These are phyloP conservation scores for Eupristina koningsbergeri DNA, from an alignment of 1,140 invertebrate species.

Conservation along the genomic window DNA sequence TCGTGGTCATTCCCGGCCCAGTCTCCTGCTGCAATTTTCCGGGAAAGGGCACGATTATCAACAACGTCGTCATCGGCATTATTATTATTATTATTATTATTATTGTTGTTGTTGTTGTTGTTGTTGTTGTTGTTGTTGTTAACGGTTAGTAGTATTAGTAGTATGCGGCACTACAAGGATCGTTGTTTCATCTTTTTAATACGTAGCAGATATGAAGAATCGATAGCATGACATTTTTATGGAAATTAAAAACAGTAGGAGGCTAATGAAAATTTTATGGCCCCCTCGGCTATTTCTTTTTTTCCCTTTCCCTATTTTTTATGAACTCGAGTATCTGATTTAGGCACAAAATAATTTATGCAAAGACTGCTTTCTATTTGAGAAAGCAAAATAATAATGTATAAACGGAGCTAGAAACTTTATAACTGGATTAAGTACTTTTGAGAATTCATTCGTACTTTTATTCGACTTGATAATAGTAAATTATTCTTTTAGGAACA, in stretches of 20 bases:
- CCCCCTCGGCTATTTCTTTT: neutral
- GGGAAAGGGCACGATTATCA: slow-evolving; percentile 56
- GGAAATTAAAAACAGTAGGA: slow-evolving; percentile 46
- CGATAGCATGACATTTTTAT: slow-evolving; percentile 41
- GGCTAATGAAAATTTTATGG: slow-evolving; percentile 39
- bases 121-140: too few relatives aligned
- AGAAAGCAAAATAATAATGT: slow-evolving; percentile 15
- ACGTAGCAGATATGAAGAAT: slow-evolving; percentile 19
- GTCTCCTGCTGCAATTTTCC: slow-evolving; percentile 74
- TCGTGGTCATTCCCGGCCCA: slow-evolving; percentile 65
- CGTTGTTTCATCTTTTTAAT: neutral
- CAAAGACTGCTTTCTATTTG: slow-evolving; percentile 30
- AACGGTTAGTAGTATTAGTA: too few relatives aligned
- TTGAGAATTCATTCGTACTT: neutral
- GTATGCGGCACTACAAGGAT: neutral
- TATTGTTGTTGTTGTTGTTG: too few relatives aligned
- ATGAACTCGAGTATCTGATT: neutral
- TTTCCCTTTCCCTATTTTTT: neutral
- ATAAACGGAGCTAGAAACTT: neutral
- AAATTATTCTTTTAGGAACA: neutral
- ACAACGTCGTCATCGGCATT: too few relatives aligned
- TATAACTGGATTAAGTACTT: slow-evolving; percentile 4
- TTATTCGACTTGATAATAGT: neutral
- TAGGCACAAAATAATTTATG: slow-evolving; percentile 25
- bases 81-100: too few relatives aligned